A percentile compares a stretch with the other conserved stretches of the same genome.
phyloP scores from a whole-genome alignment of 1,140 invertebrate genomes.

The Hycleus cichorii region DNA sequence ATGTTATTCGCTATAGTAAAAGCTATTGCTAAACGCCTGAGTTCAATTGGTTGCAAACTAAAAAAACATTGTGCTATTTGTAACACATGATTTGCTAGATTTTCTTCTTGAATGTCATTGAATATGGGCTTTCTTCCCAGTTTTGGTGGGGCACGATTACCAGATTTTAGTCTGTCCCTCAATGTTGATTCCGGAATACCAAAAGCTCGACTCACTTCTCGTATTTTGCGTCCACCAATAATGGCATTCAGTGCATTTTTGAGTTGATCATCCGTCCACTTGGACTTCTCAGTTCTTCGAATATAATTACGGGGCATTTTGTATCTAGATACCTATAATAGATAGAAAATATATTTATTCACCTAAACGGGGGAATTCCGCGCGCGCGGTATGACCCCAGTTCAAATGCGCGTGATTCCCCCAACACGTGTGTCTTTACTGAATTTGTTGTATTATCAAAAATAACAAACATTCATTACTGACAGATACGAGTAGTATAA shows the following conservation, averaged over 20 bases:
- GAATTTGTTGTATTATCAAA: no score
- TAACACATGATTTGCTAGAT: constrained; percentile 1
- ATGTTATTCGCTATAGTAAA: constrained; percentile 8
- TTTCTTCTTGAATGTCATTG: neutral
- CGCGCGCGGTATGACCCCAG: no score
- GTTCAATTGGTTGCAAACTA: neutral
- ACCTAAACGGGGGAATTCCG: no score
- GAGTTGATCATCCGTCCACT: neutral
- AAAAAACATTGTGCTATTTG: constrained; percentile 8
- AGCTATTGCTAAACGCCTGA: constrained; percentile 5
- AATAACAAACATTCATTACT: no score
- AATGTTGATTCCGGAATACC: constrained; percentile 3
- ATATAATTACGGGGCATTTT: constrained; percentile 1
- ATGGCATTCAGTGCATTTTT: constrained; percentile 1
- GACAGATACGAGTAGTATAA: no score
- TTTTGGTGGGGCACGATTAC: neutral
- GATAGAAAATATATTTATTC: no score
- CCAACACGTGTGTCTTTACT: no score
- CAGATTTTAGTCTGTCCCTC: neutral
- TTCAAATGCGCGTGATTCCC: no score
- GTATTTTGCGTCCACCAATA: neutral
- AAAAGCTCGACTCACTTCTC: neutral
- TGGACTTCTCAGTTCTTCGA: neutral
- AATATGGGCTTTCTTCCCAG: neutral
- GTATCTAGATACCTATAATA: no score